Conservation (phyloP, 2,888 invertebrate species). For the Machimus rusticus region DNA sequence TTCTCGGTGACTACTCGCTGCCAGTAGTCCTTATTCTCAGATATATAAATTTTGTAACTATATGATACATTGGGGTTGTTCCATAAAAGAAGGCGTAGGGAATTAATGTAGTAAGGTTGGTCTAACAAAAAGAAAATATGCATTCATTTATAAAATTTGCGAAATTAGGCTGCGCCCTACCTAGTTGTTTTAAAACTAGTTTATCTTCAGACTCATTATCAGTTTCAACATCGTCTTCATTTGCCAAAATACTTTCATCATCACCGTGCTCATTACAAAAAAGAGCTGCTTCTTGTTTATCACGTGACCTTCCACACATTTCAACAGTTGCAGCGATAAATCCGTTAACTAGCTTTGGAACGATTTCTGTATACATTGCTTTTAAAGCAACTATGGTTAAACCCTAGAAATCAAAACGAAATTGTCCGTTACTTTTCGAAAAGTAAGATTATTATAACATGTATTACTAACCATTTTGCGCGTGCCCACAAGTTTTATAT, state of each 20-base stretch:
- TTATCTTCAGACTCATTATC: neutral
- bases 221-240: neutral
- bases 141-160: neutral
- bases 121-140: constrained; percentile 65
- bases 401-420: constrained; percentile 60
- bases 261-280: neutral
- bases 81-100: neutral
- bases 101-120: neutral
- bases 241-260: no score
- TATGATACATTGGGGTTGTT: neutral
- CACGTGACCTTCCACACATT: neutral
- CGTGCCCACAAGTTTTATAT: constrained; percentile 84
- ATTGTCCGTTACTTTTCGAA: neutral
- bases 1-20: neutral
- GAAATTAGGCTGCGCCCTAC: neutral
- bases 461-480: constrained; percentile 73
- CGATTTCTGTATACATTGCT: constrained; percentile 81
- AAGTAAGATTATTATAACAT: neutral
- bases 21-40: neutral
- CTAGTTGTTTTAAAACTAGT: neutral
- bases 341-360: constrained; percentile 78
- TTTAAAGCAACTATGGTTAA: constrained; percentile 95
- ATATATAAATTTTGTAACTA: neutral
- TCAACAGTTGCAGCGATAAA: constrained; percentile 84
- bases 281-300: neutral